Percentiles rank a stretch among this genome's conserved stretches.
Evolutionary conservation across 2,113 vertebrate genomes (phyloP).

Genomic region (Columbina picui): DNA sequence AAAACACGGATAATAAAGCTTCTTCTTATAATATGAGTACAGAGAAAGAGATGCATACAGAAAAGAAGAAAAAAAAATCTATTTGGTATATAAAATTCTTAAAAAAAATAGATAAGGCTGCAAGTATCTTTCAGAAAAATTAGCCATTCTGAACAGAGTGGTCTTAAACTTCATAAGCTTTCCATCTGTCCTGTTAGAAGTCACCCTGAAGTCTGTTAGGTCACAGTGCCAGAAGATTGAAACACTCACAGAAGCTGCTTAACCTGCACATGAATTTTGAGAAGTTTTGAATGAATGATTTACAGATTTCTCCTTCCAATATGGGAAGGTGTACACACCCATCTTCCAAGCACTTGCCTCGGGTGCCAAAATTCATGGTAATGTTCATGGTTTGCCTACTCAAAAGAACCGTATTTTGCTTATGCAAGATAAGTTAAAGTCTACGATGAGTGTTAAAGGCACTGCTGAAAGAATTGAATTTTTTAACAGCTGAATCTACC

Average conservation of each 20-base stretch:
- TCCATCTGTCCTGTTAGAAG: not conserved
- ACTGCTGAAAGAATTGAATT: not conserved
- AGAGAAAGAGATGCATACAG: not conserved
- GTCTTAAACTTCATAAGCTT: not conserved
- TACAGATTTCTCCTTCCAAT: not conserved
- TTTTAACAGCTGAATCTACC: not conserved
- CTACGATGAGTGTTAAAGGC: not conserved
- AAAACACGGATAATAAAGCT: not conserved
- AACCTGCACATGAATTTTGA: not conserved
- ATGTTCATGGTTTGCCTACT: not conserved
- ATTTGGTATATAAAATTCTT: not conserved
- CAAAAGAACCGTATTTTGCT: not conserved
- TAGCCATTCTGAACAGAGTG: not conserved
- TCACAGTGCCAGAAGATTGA: not conserved
- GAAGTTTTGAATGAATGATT: not conserved
- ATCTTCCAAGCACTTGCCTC: not conserved
- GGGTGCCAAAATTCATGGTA: not conserved
- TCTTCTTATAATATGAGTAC: not conserved
- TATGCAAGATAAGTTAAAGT: not conserved
- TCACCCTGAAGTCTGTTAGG: not conserved
- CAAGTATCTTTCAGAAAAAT: not conserved
- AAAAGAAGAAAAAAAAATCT: not conserved
- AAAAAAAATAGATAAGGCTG: not conserved
- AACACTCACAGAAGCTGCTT: not conserved
- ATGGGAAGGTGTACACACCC: not conserved